Base-by-base conservation (phyloP, 2,888 invertebrate genomes). In the Choristoneura rosaceana region DNA sequence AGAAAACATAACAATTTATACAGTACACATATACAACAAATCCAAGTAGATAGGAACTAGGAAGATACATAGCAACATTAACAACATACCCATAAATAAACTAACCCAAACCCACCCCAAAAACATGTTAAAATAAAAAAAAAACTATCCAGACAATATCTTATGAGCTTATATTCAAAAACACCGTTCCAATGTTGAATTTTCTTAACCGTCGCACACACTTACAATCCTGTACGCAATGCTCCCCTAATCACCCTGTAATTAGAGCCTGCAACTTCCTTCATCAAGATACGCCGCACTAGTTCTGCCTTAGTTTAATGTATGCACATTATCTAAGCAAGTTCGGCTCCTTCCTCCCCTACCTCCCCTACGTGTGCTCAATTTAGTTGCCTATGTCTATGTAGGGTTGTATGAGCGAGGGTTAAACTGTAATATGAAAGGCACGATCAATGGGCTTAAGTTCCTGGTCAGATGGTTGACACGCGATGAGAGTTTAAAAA, bases 241-340 rank as follows among this genome's bases (percentile, higher is more conserved):
- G 67, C 65, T 73, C 15, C 74, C 86, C 85, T 80, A 83, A 81
- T 84, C 84, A 80, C 86, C 85, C 86, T 81, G 83, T 93, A 92
- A 93, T 93, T 90, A 92, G 90, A 90, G 87, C 84, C 80, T 17
- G 55, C 80, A 92, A 93, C 88, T 92, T 93, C 89, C 88, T 89
- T 92, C 92, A 93, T 93, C 93, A 92, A 90, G 91, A 88, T 89
- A 88, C 89, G 87, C 80, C 81, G 88, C 90, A 90, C 89, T 93
- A 94, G 93, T 94, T 94, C 86, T 84, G 89, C 85, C 90, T 90
- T 90, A 92, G 92, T 93, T 93, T 94, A 94, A 94, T 93, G 90
- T 93, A 94, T 94, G 93, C 93, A 93, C 91, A 93, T 93, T 94
- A 94, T 92, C 93, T 94, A 93, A 93, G 92, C 91, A 90, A 92